phyloP scores from a whole-genome alignment of 2,797 vertebrate species.

The Eulemur mongoz region DNA sequence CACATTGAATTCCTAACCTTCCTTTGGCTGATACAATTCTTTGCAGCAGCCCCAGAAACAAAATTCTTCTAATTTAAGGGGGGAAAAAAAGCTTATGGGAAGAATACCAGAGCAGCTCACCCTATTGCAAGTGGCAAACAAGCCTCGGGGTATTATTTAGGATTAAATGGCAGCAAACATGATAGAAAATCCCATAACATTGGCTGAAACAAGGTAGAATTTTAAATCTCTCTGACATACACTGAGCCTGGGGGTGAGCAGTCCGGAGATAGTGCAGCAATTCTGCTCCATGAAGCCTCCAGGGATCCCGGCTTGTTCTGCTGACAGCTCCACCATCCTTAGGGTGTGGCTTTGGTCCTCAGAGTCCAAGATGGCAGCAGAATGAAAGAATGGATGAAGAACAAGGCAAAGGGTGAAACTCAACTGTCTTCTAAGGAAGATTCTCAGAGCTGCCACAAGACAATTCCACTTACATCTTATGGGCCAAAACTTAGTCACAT shows the following conservation, averaged over 20 bases:
- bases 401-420: background rate
- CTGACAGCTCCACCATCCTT: background rate
- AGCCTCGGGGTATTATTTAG: background rate
- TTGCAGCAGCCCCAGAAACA: conserved; percentile 32
- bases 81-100: background rate
- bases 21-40: background rate
- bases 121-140: background rate
- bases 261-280: background rate
- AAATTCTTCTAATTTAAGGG: background rate
- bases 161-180: conserved; percentile 40
- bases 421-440: background rate
- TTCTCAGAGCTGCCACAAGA: background rate
- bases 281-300: background rate
- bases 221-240: conserved; percentile 9
- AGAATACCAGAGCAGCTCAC: background rate
- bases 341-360: no score
- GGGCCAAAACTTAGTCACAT: background rate
- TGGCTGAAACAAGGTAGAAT: background rate
- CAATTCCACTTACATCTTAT: background rate
- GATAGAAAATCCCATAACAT: background rate
- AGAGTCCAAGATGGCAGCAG: background rate
- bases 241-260: background rate
- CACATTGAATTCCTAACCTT: conserved; percentile 40
- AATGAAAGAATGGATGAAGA: background rate
- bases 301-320: background rate